Evolutionary conservation across 2,797 vertebrate species (phyloP).

Genomic region (Lacerta agilis): DNA sequence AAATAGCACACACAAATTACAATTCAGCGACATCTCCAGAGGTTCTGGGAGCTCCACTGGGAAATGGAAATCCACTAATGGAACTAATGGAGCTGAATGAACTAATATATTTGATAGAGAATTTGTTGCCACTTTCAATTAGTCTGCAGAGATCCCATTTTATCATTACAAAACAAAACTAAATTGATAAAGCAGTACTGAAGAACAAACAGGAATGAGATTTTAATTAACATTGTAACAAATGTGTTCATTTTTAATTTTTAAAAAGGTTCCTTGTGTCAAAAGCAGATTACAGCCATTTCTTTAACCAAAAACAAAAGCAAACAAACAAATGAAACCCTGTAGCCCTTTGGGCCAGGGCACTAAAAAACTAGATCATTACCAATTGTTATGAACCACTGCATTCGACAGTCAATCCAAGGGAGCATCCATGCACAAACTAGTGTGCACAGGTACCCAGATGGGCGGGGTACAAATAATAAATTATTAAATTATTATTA

Average conservation of each 20-base stretch:
- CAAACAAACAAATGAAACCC: background rate
- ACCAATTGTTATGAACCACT: background rate
- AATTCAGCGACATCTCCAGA: constrained; percentile 31
- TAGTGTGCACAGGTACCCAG: background rate
- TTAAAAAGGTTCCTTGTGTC: background rate
- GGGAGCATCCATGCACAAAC: too few relatives aligned
- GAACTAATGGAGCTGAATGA: constrained; percentile 40
- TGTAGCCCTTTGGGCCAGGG: background rate
- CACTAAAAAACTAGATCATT: background rate
- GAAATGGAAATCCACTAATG: constrained; percentile 39
- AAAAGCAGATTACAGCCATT: background rate
- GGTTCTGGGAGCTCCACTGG: constrained; percentile 19
- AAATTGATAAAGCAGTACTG: constrained; percentile 28
- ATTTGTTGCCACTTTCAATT: constrained; percentile 43
- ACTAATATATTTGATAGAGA: constrained; percentile 37
- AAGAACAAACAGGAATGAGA: constrained; percentile 30
- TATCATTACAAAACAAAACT: constrained; percentile 30
- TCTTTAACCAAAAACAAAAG: background rate
- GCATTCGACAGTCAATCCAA: background rate
- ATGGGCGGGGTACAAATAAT: too few relatives aligned
- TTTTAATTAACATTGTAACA: constrained; percentile 34
- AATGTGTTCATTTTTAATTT: constrained; percentile 24
- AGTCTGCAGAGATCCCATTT: constrained; percentile 21
- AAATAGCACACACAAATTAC: constrained; percentile 17
- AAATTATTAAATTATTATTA: too few relatives aligned